Conservation (phyloP, 2,888 invertebrate genomes). For the Drosophila quinaria region DNA sequence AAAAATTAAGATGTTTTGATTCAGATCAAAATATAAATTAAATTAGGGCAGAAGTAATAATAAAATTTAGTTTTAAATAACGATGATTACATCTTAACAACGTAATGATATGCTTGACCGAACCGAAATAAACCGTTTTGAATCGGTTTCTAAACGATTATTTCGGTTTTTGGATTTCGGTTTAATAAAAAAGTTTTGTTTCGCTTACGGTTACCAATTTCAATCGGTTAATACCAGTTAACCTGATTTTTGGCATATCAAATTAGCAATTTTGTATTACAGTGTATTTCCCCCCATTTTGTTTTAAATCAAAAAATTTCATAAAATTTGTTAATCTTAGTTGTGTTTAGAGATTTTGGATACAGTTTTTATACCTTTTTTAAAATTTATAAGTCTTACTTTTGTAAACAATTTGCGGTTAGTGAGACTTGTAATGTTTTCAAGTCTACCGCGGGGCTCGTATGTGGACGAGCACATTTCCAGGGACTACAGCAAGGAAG, state of each 20-base stretch:
- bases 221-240: too few species aligned
- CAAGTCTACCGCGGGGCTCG: conserved; percentile 34
- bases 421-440: conserved; percentile 25
- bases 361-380: conserved; percentile 1
- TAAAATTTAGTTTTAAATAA: too few species aligned
- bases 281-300: not conserved
- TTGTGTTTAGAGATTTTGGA: not conserved
- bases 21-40: too few species aligned
- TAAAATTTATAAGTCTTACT: conserved; percentile 6
- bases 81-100: too few species aligned
- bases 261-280: not conserved
- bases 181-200: too few species aligned
- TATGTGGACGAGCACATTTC: conserved; percentile 36
- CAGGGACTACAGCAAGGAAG: conserved; percentile 40
- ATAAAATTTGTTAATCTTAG: not conserved
- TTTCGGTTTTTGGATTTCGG: too few species aligned
- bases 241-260: not conserved
- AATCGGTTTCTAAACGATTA: too few species aligned
- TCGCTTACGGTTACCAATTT: too few species aligned
- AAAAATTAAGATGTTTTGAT: too few species aligned
- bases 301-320: not conserved
- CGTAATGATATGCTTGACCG: too few species aligned
- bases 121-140: too few species aligned
- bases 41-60: too few species aligned
- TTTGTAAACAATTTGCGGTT: not conserved